These are phyloP conservation scores for Ptychodera flava DNA, from an alignment of 35 echinoderm and acorn worm genomes.

Conservation along the genomic window DNA sequence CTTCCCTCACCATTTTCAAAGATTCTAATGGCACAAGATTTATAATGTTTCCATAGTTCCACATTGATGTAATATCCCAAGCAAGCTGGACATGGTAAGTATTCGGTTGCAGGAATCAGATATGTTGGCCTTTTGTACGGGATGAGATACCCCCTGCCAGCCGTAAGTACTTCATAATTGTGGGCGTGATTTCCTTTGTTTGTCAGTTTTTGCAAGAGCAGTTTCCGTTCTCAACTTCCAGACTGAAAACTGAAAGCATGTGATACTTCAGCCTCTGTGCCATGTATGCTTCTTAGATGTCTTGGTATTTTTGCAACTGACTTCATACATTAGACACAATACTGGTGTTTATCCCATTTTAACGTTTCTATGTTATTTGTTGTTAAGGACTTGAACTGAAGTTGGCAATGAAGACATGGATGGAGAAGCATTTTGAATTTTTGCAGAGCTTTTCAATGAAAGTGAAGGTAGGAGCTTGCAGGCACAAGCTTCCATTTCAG, in stretches of 20 bases:
- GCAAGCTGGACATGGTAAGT: conserved; percentile 41
- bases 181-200: conserved; percentile 69
- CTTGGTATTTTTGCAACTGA: conserved; percentile 35
- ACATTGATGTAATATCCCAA: conserved; percentile 22
- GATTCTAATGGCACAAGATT: conserved; percentile 25
- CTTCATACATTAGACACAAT: conserved; percentile 45
- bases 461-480: too few species aligned
- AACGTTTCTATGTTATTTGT: conserved; percentile 21
- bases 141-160: conserved; percentile 30
- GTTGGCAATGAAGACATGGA: background rate
- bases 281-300: conserved; percentile 32
- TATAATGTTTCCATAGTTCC: conserved; percentile 49
- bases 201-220: conserved; percentile 14
- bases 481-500: too few species aligned
- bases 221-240: conserved; percentile 23
- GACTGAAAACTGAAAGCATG: conserved; percentile 18
- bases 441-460: too few species aligned
- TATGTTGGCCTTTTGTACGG: conserved; percentile 50
- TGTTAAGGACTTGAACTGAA: conserved; percentile 26
- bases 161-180: conserved; percentile 38
- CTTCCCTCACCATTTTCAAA: conserved; percentile 6
- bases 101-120: conserved; percentile 7
- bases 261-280: conserved; percentile 32
- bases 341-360: conserved; percentile 67
- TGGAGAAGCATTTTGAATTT: too few species aligned